Evolutionary conservation across 2,888 invertebrate genomes (phyloP).

Genomic region (Heliconius ethilla): DNA sequence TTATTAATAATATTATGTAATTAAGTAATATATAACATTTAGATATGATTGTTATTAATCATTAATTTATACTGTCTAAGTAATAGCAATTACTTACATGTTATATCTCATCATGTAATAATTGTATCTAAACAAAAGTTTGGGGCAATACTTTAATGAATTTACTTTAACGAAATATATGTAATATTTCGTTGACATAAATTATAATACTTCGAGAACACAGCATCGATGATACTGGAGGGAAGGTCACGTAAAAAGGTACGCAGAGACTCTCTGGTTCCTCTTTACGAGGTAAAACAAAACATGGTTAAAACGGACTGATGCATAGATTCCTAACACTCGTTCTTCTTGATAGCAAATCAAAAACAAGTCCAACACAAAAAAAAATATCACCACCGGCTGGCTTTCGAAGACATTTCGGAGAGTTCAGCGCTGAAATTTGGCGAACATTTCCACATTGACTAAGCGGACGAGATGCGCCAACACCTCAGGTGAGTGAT

Average conservation of each 20-base stretch:
- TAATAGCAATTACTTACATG: too few relatives aligned
- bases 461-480: constrained; percentile 37
- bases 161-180: neutral
- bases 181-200: too few relatives aligned
- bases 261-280: neutral
- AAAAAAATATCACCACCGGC: too few relatives aligned
- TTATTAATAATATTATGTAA: neutral
- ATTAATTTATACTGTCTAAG: too few relatives aligned
- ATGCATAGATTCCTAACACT: neutral
- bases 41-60: too few relatives aligned
- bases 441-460: constrained; percentile 10
- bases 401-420: constrained; percentile 18
- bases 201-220: too few relatives aligned
- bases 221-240: too few relatives aligned
- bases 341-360: neutral
- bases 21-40: too few relatives aligned
- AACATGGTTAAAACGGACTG: neutral
- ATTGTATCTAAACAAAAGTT: too few relatives aligned
- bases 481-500: constrained; percentile 43
- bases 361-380: neutral
- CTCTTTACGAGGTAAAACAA: neutral
- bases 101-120: too few relatives aligned
- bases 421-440: neutral
- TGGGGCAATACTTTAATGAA: too few relatives aligned
- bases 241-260: neutral